Base-by-base conservation (phyloP, 2,888 invertebrate species). In the Platycheirus rosarum region DNA sequence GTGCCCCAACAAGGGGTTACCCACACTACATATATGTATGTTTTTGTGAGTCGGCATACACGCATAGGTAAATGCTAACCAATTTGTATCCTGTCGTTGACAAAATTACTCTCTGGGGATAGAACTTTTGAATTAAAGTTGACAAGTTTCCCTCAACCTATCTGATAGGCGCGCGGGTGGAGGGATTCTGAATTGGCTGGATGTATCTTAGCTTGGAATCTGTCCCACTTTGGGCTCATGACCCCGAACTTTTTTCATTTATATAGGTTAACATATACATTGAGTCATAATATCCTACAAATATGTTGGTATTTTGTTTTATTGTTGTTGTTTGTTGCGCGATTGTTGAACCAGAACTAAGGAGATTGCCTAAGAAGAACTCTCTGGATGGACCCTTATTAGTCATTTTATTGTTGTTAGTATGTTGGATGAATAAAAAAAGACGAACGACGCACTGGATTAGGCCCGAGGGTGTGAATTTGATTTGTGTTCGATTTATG, bases 21-120 rank as follows among this genome's bases (percentile, higher is more conserved):
- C n/a, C n/a, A n/a, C n/a, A n/a, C n/a, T n/a, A n/a, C n/a, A 20
- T 9, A 9, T 11, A 44, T 46, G 37, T 26, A 42, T 26, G 29
- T 11, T 20, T 42, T 23, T 46, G 32, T 78, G 57, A 51, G 44
- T 65, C 46, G 51, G 66, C 37, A 46, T 44, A 42, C 63, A 66
- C 60, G 55, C 82, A 55, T 68, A 82, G 68, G 82, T 82, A 77
- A 73, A 82, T 77, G 77, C 65, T 62, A 44, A 48, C 71, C 80
- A 82, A 82, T 82, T 82, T 77, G 71, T 82, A 73, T 49, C 68
- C 55, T 82, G 71, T 77, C 66, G 68, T 82, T 55, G 71, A 49
- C 66, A 55, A 63, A 71, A 82, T 68, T 77, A 77, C 71, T 40
- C 82, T 62, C 62, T 48, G 8, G 71, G 82, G 77, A 82, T 77